A percentile compares a stretch with the other conserved stretches of the same genome.
Evolutionary conservation across 1,140 invertebrate genomes (phyloP).

Genomic region (Cydia splendana): DNA sequence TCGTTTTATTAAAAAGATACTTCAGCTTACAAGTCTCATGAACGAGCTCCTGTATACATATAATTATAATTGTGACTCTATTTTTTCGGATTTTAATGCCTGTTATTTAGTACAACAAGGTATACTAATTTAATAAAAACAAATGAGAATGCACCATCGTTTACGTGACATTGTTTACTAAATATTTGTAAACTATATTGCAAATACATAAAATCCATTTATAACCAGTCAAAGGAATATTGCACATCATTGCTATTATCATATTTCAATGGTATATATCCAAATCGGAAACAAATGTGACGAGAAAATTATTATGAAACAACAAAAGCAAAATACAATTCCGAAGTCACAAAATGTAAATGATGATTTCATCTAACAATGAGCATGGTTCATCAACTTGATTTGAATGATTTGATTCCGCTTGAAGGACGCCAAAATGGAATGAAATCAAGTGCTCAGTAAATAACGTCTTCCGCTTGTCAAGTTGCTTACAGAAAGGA

Average conservation of each 20-base stretch:
- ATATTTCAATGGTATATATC: too few species aligned
- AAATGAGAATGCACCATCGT: too few species aligned
- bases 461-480: constrained; percentile 21
- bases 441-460: constrained; percentile 28
- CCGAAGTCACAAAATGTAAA: background rate
- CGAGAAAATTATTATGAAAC: background rate
- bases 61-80: too few species aligned
- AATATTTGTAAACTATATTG: too few species aligned
- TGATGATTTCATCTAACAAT: constrained; percentile 22
- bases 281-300: background rate
- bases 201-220: too few species aligned
- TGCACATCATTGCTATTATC: background rate
- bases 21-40: background rate
- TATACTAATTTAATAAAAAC: too few species aligned
- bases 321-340: background rate
- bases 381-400: constrained; percentile 19
- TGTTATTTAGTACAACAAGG: too few species aligned
- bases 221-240: background rate
- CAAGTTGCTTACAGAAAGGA: background rate
- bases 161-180: too few species aligned
- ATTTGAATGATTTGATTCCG: constrained; percentile 30
- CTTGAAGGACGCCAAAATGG: constrained; percentile 5
- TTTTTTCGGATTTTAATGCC: too few species aligned
- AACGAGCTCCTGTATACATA: too few species aligned
- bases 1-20: background rate